These are phyloP conservation scores for Drosophila pseudoobscura DNA, from an alignment of 1,140 invertebrate species.

Conservation along the genomic window DNA sequence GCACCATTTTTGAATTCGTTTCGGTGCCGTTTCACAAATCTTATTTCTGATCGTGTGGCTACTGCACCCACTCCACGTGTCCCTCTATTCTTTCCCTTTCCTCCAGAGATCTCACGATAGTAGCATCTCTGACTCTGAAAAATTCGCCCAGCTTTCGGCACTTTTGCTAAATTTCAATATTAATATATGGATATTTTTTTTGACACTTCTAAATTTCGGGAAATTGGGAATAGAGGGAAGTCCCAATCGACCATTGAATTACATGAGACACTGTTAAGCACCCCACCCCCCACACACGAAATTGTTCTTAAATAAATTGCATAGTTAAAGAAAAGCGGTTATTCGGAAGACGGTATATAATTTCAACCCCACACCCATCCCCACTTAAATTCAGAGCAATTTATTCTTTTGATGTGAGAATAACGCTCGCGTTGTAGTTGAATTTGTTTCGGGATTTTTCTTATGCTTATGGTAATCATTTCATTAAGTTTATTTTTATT, in stretches of 20 bases:
- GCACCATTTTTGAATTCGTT: neutral
- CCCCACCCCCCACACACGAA: slow-evolving; percentile 5
- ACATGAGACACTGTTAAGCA: slow-evolving; percentile 6
- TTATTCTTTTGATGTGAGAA: slow-evolving; percentile 1
- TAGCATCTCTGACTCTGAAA: slow-evolving; percentile 3
- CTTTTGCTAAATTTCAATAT: slow-evolving; percentile 46
- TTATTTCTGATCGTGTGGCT: no score
- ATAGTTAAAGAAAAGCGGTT: slow-evolving; percentile 34
- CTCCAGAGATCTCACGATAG: no score
- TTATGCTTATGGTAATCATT: slow-evolving; percentile 16
- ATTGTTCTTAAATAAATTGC: slow-evolving; percentile 58
- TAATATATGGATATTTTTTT: slow-evolving; percentile 52
- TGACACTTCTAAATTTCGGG: slow-evolving; percentile 33
- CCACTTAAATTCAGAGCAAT: neutral
- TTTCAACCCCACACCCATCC: slow-evolving; percentile 6
- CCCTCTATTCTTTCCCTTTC: no score
- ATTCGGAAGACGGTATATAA: slow-evolving; percentile 7
- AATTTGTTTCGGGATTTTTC: slow-evolving; percentile 29
- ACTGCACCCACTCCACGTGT: no score
- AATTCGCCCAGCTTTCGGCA: slow-evolving; percentile 8
- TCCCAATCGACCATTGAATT: no score
- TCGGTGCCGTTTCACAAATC: neutral
- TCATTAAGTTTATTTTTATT: slow-evolving; percentile 66
- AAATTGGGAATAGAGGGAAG: slow-evolving; percentile 19
- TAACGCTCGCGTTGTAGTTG: slow-evolving; percentile 24